phyloP scores from a whole-genome alignment of 2,113 vertebrate species.

The Micromys minutus region DNA sequence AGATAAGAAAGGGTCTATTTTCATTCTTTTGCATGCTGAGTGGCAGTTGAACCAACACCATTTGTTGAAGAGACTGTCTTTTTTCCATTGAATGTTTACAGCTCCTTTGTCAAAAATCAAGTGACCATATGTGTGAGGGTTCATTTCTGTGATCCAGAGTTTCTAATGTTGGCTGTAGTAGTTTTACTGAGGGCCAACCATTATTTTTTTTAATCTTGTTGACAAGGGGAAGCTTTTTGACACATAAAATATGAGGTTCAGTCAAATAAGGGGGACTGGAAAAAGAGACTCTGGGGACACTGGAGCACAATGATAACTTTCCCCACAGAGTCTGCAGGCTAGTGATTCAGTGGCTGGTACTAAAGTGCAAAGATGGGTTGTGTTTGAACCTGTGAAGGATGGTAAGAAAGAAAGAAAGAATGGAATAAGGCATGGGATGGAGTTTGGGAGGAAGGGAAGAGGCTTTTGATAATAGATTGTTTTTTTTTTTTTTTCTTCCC shows the following conservation, averaged over 20 bases:
- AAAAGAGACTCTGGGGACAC: constrained; percentile 39
- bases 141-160: too few species aligned
- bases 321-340: constrained; percentile 2
- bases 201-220: constrained; percentile 84
- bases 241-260: constrained; percentile 60
- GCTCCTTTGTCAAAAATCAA: too few species aligned
- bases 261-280: constrained; percentile 77
- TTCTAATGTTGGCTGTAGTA: constrained; percentile 77
- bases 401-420: background rate
- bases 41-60: too few species aligned
- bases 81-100: too few species aligned
- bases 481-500: background rate
- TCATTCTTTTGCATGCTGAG: too few species aligned
- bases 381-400: too few species aligned
- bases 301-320: background rate
- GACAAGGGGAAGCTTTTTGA: constrained; percentile 79
- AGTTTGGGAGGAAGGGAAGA: fast-evolving
- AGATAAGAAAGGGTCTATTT: too few species aligned
- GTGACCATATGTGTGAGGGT: too few species aligned
- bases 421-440: fast-evolving
- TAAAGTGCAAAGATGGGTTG: background rate
- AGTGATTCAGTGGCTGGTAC: constrained; percentile 14
- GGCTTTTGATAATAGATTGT: background rate
- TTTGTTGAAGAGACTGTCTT: too few species aligned
- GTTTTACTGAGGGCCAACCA: constrained; percentile 29